Evolutionary conservation across 2,888 invertebrate genomes (phyloP).

Genomic region (Congeria kusceri): DNA sequence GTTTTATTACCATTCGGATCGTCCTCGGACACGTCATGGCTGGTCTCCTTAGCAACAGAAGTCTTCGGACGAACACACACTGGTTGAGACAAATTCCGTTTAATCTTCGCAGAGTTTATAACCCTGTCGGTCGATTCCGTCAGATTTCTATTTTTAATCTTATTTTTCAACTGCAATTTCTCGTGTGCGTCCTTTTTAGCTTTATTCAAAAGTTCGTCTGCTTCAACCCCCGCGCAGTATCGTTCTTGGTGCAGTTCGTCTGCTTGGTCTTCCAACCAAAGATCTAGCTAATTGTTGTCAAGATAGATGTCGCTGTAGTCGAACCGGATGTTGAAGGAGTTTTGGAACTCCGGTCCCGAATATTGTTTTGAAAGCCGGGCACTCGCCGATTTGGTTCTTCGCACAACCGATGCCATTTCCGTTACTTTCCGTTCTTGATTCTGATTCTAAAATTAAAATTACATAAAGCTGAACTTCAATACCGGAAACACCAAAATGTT

Average conservation of each 20-base stretch:
- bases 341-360: conserved; percentile 16
- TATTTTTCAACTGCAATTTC: conserved; percentile 61
- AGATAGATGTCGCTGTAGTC: conserved; percentile 66
- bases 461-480: too few species aligned
- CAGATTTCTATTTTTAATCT: conserved; percentile 58
- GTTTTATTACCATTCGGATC: conserved; percentile 17
- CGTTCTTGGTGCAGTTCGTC: conserved; percentile 44
- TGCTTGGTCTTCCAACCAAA: conserved; percentile 51
- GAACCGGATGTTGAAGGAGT: conserved; percentile 45
- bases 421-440: too few species aligned
- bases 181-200: conserved; percentile 59
- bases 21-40: conserved; percentile 2
- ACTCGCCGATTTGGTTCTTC: background rate
- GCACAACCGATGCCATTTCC: too few species aligned
- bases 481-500: too few species aligned
- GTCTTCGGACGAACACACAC: too few species aligned
- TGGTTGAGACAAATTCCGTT: too few species aligned
- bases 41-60: background rate
- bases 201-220: conserved; percentile 55
- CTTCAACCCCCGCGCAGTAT: conserved; percentile 53
- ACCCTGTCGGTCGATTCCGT: conserved; percentile 45
- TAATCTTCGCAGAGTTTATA: conserved; percentile 33
- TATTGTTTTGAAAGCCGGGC: background rate
- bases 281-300: conserved; percentile 60
- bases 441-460: too few species aligned